Conservation (phyloP, 2,888 invertebrate genomes). For the Catocala sponsa region DNA sequence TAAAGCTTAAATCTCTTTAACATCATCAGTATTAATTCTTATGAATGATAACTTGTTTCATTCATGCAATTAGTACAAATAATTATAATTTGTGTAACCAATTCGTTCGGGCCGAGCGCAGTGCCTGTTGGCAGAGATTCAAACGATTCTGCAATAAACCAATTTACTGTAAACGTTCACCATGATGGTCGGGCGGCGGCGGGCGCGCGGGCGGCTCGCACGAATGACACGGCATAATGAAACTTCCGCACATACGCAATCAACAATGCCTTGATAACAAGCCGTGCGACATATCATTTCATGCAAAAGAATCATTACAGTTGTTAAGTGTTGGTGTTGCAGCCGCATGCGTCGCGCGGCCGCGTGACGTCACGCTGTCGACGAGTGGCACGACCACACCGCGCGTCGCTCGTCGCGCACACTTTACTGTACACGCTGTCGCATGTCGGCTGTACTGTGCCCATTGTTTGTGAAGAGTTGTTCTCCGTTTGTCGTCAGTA, state of each 20-base stretch:
- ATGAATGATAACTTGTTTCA: conserved; percentile 36
- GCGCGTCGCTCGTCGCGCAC: too few species aligned
- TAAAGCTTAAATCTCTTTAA: conserved; percentile 6
- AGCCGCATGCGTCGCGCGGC: conserved; percentile 14
- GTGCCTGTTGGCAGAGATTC: conserved; percentile 48
- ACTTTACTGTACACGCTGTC: too few species aligned
- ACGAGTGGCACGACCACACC: too few species aligned
- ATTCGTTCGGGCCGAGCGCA: conserved; percentile 37
- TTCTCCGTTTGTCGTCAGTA: too few species aligned
- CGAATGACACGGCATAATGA: conserved; percentile 68
- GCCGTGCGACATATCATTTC: conserved; percentile 56
- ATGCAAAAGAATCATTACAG: conserved; percentile 45
- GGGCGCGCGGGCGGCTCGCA: conserved; percentile 36
- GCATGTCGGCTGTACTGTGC: too few species aligned
- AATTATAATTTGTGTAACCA: conserved; percentile 41
- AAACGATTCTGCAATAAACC: conserved; percentile 44
- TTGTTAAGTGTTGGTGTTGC: conserved; percentile 23
- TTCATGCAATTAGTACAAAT: conserved; percentile 38
- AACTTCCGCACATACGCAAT: conserved; percentile 64
- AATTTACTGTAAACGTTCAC: conserved; percentile 44
- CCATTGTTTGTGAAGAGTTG: too few species aligned
- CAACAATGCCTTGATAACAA: conserved; percentile 63
- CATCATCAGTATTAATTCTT: conserved; percentile 3
- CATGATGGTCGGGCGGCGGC: conserved; percentile 29
- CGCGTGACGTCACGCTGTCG: too few species aligned